Evolutionary conservation across 1,140 invertebrate species (phyloP).

Genomic region (Hypothenemus hampei): DNA sequence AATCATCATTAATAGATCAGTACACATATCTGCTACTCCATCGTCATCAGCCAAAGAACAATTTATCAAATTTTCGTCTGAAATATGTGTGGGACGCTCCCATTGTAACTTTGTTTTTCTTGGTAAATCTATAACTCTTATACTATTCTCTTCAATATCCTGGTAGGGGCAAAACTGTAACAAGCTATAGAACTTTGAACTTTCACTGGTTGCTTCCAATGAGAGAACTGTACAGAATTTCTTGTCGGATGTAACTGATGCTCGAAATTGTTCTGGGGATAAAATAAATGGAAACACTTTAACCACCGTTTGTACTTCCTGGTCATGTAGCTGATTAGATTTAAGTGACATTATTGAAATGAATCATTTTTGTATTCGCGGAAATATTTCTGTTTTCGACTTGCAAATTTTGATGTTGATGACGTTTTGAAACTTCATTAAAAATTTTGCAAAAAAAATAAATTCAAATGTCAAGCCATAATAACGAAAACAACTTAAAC

Average conservation of each 20-base stretch:
- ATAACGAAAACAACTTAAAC: too few species aligned
- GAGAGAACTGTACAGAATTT: constrained; percentile 26
- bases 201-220: constrained; percentile 24
- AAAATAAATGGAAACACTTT: constrained; percentile 29
- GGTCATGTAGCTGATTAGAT: too few species aligned
- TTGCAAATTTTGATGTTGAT: too few species aligned
- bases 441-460: too few species aligned
- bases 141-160: constrained; percentile 27
- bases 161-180: constrained; percentile 27
- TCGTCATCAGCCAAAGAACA: constrained; percentile 27
- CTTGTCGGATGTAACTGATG: constrained; percentile 21
- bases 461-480: too few species aligned
- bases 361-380: too few species aligned
- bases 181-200: constrained; percentile 20
- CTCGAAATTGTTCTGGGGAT: constrained; percentile 1
- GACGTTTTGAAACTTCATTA: too few species aligned
- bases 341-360: too few species aligned
- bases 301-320: constrained; percentile 28
- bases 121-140: constrained; percentile 22
- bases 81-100: not conserved
- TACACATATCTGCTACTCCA: constrained; percentile 23
- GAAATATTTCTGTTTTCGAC: too few species aligned
- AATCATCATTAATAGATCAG: constrained; percentile 16
- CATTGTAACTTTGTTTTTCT: constrained; percentile 28
- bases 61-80: not conserved